Conservation (phyloP, 2,797 vertebrate genomes). For the Moxostoma hubbsi region DNA sequence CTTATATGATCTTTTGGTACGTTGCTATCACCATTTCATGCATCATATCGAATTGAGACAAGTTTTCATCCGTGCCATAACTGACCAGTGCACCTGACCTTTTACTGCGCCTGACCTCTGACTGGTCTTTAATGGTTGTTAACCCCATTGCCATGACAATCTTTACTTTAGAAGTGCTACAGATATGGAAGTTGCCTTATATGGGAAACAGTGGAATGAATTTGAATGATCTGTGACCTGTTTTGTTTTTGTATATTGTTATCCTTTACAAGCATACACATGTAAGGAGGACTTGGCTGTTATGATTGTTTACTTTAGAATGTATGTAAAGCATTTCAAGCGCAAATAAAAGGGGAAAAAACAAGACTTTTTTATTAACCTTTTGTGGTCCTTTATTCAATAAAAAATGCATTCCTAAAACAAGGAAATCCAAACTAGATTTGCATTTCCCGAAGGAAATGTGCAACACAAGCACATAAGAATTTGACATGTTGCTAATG, state of each 20-base stretch:
- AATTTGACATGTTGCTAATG: too few species aligned
- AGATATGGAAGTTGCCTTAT: slow-evolving; percentile 32
- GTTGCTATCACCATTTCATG: background rate
- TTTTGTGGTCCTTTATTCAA: background rate
- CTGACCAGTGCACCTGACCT: slow-evolving; percentile 41
- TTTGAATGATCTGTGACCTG: slow-evolving; percentile 4
- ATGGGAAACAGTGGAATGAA: slow-evolving; percentile 28
- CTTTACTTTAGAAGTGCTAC: slow-evolving; percentile 50
- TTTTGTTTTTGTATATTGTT: background rate
- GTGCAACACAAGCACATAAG: too few species aligned
- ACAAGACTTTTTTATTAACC: background rate
- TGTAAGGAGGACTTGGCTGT: slow-evolving; percentile 39
- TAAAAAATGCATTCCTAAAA: too few species aligned
- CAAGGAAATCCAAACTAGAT: too few species aligned
- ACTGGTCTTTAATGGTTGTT: slow-evolving; percentile 33
- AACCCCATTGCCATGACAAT: slow-evolving; percentile 50
- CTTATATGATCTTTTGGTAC: slow-evolving; percentile 16
- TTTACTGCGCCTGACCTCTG: slow-evolving; percentile 50
- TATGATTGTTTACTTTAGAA: slow-evolving; percentile 26
- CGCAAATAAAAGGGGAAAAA: slow-evolving; percentile 18
- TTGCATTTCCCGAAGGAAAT: too few species aligned
- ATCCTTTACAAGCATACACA: slow-evolving; percentile 1
- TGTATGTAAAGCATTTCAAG: slow-evolving; percentile 32
- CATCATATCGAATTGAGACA: slow-evolving; percentile 50
- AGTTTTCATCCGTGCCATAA: slow-evolving; percentile 26